Percentiles rank a stretch among this genome's conserved stretches.
These are phyloP conservation scores for Xylocampa areola DNA, from an alignment of 2,888 invertebrate species.

Conservation along the genomic window DNA sequence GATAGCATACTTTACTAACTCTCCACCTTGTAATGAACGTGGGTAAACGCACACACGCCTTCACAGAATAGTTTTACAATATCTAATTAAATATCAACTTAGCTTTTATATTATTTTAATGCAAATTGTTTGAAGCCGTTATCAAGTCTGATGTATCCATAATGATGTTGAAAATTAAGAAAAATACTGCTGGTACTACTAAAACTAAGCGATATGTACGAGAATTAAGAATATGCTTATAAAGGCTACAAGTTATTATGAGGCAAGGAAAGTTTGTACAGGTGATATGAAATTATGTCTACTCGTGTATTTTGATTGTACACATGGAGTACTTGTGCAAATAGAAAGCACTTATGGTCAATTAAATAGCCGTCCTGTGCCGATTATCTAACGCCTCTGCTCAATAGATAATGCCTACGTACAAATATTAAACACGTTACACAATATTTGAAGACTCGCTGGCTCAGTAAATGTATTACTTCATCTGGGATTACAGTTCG, in stretches of 20 bases:
- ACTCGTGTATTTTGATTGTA: slow-evolving; percentile 47
- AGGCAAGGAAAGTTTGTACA: slow-evolving; percentile 59
- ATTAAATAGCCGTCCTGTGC: slow-evolving; percentile 49
- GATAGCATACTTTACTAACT: slow-evolving; percentile 27
- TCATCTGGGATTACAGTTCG: slow-evolving; percentile 24
- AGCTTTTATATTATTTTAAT: slow-evolving; percentile 59
- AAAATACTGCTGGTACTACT: slow-evolving; percentile 5
- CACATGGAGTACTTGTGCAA: slow-evolving; percentile 47
- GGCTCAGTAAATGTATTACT: slow-evolving; percentile 21
- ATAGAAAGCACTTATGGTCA: slow-evolving; percentile 60
- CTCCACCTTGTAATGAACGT: slow-evolving; percentile 26
- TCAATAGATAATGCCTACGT: slow-evolving; percentile 46
- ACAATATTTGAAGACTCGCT: slow-evolving; percentile 50
- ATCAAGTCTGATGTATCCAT: slow-evolving; percentile 30
- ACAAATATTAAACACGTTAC: slow-evolving; percentile 56
- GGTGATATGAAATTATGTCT: slow-evolving; percentile 55
- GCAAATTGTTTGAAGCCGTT: slow-evolving; percentile 55
- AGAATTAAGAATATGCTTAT: slow-evolving; percentile 21
- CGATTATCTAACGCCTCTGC: slow-evolving; percentile 57
- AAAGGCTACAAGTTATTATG: slow-evolving; percentile 15
- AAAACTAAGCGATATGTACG: slow-evolving; percentile 13
- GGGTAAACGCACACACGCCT: slow-evolving; percentile 27
- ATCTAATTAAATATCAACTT: slow-evolving; percentile 46
- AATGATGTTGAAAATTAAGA: slow-evolving; percentile 26
- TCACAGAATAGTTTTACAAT: slow-evolving; percentile 36